These are phyloP conservation scores for Rattus rattus DNA, from an alignment of 2,113 vertebrate species.

Conservation along the genomic window DNA sequence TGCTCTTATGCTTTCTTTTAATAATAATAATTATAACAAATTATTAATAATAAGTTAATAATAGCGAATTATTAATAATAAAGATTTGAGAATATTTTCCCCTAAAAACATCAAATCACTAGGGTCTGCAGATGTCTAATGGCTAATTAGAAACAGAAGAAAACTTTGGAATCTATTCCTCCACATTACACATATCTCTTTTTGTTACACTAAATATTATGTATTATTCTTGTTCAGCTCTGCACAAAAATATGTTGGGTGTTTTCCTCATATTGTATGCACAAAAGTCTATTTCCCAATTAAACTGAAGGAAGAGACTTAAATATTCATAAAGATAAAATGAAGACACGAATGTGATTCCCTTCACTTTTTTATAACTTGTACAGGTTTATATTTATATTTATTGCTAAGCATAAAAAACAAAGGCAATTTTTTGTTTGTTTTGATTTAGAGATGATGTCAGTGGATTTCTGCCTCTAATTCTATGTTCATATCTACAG, in stretches of 20 bases:
- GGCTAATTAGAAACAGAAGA: background rate
- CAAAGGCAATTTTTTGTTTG: constrained; percentile 77
- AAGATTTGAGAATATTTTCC: background rate
- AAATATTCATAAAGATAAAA: constrained; percentile 89
- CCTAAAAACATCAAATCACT: background rate
- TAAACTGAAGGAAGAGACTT: constrained; percentile 92
- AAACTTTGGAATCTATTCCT: background rate
- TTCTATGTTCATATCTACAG: constrained; percentile 83
- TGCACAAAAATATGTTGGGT: background rate
- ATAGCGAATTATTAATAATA: no score
- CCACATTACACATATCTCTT: background rate
- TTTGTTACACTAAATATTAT: background rate
- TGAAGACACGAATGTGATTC: constrained; percentile 82
- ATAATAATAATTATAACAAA: background rate
- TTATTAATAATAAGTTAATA: no score
- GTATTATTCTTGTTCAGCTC: background rate
- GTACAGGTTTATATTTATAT: constrained; percentile 88
- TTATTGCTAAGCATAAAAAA: constrained; percentile 88
- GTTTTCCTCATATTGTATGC: constrained; percentile 89
- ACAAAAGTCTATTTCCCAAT: constrained; percentile 98
- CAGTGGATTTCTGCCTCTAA: constrained; percentile 87
- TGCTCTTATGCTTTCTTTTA: background rate
- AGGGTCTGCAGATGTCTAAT: background rate
- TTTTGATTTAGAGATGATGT: constrained; percentile 87
- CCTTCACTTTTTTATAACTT: constrained; percentile 86